Base-by-base conservation (phyloP, 2,797 vertebrate species). In the Acanthornis magna region DNA sequence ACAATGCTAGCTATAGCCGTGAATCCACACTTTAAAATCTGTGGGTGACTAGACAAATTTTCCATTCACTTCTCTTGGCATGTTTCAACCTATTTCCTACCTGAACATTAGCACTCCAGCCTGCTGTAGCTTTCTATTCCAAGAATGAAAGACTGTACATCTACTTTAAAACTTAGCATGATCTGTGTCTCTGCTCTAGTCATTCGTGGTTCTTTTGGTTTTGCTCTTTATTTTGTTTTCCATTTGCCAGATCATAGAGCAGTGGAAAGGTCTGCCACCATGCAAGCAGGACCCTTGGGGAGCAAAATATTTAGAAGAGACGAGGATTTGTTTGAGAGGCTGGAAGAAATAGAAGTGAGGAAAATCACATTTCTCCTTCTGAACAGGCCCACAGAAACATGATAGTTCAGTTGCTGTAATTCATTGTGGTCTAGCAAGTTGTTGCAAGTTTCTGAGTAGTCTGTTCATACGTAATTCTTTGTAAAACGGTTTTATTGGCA, bases 341-440 rank as follows among this genome's bases (percentile, higher is more conserved):
- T 96, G 61, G 61, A 93, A 93, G 81, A 76, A 94, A 79, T 8
- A 72, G 65, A 73, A 79, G 53, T 63, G 54, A 73, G 79, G 84
- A 90, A 91, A 95, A 84, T 89, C 73, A 76, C 48, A 58, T 86
- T 96, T 95, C 91, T 91, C 51, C 76, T 96, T 96, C 77, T 94
- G 91, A 72, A 48, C 89, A 88, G 62, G 57, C 72, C 73, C 75
- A 65, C n/a, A 65, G 89, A 85, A 96, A 91, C 61, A 36, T 38
- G 47, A 71, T 50, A 92, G 48, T 18, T 65, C 66, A 38, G 67
- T 88, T 80, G 75, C 83, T 94, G 80, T 89, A 84, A 94, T 85
- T 93, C 38, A 74, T 95, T 92, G 71, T 72, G 38, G 65, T 89
- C 71, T 72, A 84, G 61, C 89, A 93, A 89, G 68, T 92, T 79